These are phyloP conservation scores for Cryptomyrus ogoouensis DNA, from an alignment of 2,113 vertebrate species.

Conservation along the genomic window DNA sequence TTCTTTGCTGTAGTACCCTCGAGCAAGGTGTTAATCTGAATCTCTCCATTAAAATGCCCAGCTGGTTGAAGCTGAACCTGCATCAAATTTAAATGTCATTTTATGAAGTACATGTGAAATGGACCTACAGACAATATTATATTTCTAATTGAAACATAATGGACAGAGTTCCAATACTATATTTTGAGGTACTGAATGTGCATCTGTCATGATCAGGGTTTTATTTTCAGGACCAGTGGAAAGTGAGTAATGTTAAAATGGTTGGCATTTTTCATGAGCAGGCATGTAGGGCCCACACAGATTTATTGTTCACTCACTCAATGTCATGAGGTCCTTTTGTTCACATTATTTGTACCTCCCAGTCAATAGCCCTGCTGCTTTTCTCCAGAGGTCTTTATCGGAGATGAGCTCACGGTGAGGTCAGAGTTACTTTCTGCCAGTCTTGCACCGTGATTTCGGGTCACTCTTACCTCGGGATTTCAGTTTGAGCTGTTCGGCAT, in stretches of 20 bases:
- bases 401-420: background rate
- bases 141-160: slow-evolving; percentile 5
- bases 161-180: background rate
- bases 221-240: background rate
- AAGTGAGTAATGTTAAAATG: background rate
- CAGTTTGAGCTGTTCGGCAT: background rate
- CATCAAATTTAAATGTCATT: background rate
- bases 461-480: background rate
- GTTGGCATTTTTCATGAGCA: background rate
- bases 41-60: background rate
- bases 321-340: background rate
- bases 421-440: background rate
- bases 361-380: background rate
- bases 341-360: background rate
- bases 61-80: background rate
- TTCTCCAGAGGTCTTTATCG: background rate
- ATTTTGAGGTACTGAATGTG: background rate
- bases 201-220: background rate
- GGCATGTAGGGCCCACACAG: background rate
- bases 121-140: background rate
- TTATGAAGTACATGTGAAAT: background rate
- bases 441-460: background rate
- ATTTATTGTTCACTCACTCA: background rate
- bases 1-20: background rate
- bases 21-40: background rate